Percentiles rank a stretch among this genome's conserved stretches.
Conservation (phyloP, 1,140 invertebrate species). For the Brachionus koreanus region DNA sequence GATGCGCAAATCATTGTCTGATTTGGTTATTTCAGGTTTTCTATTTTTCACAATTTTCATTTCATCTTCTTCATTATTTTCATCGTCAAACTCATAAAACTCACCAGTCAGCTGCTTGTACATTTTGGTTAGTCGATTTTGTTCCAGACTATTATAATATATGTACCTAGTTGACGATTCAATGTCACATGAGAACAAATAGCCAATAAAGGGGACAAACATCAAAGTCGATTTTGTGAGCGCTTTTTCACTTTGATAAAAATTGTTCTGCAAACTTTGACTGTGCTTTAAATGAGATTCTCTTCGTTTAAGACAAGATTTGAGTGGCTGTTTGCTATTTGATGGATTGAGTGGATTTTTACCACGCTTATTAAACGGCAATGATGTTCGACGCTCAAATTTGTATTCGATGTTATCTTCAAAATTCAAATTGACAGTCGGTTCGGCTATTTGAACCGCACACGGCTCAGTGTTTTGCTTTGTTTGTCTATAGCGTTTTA, state of each 20-base stretch:
- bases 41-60: not conserved
- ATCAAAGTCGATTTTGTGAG: not conserved
- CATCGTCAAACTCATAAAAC: not conserved
- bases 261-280: conserved; percentile 1
- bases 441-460: not conserved
- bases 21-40: not conserved
- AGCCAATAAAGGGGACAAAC: conserved; percentile 33
- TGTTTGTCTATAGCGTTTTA: conserved; percentile 40
- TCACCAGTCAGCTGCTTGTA: not conserved
- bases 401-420: not conserved
- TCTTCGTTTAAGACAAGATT: conserved; percentile 38
- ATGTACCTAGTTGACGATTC: conserved; percentile 32
- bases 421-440: not conserved
- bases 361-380: conserved; percentile 4
- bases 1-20: conserved; percentile 14
- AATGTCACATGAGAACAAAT: conserved; percentile 36
- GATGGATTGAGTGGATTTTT: not conserved
- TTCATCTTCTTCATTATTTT: not conserved
- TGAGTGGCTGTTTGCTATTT: conserved; percentile 16
- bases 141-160: conserved; percentile 26
- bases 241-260: not conserved
- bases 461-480: conserved; percentile 41
- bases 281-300: conserved; percentile 8
- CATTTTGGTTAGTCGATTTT: not conserved
- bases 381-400: not conserved